A percentile compares a stretch with the other conserved stretches of the same genome.
Conservation (phyloP, 2,113 vertebrate genomes). For the Myotis davidii region DNA sequence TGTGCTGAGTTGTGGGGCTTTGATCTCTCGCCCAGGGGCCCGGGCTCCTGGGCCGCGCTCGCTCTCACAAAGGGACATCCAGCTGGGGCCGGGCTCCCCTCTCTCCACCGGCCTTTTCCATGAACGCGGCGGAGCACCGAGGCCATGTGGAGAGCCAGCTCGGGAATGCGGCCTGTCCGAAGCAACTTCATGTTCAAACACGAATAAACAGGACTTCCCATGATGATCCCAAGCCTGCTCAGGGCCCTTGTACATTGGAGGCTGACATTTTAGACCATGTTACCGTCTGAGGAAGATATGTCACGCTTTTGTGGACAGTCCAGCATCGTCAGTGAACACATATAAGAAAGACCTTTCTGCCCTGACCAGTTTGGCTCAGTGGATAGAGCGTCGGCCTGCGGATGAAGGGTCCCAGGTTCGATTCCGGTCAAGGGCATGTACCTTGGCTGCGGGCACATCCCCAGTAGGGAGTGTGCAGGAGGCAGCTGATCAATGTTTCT, state of each 20-base stretch:
- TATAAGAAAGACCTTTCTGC: neutral
- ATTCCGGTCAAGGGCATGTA: too few relatives aligned
- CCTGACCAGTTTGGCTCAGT: too few relatives aligned
- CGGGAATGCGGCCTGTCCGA: neutral
- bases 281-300: neutral
- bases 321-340: neutral
- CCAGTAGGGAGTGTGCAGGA: too few relatives aligned
- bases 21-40: conserved; percentile 64
- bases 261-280: neutral
- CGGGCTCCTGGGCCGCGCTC: neutral
- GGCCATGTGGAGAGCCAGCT: conserved; percentile 16
- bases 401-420: too few relatives aligned
- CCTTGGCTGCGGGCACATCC: too few relatives aligned
- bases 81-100: conserved; percentile 31
- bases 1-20: conserved; percentile 56
- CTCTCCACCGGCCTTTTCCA: conserved; percentile 49
- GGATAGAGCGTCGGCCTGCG: too few relatives aligned
- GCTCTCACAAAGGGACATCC: conserved; percentile 63
- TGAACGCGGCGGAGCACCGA: conserved; percentile 11
- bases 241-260: neutral
- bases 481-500: too few relatives aligned
- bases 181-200: neutral
- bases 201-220: neutral
- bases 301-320: neutral
- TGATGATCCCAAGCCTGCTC: neutral